Evolutionary conservation across 2,113 vertebrate species (phyloP).

Genomic region (Semicossyphus pulcher): DNA sequence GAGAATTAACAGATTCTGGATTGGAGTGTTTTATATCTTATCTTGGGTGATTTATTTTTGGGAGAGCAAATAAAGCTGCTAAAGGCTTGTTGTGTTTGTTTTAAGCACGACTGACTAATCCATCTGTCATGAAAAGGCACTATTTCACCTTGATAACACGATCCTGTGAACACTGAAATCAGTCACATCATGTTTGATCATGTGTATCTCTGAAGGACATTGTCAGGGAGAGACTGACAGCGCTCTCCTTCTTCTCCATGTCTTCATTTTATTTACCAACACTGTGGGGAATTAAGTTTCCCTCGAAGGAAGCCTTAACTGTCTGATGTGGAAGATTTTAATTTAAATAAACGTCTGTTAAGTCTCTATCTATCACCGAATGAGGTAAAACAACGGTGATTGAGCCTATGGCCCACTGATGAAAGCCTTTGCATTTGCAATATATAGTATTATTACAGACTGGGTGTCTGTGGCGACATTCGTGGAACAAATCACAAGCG

Average conservation of each 20-base stretch:
- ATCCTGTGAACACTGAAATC: constrained; percentile 39
- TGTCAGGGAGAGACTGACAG: background rate
- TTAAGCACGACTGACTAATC: constrained; percentile 27
- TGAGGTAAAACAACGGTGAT: too few species aligned
- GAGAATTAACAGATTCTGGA: constrained; percentile 28
- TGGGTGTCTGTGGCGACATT: too few species aligned
- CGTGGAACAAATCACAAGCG: too few species aligned
- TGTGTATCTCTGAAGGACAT: constrained; percentile 9
- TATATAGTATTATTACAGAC: too few species aligned
- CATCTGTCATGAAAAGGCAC: constrained; percentile 7
- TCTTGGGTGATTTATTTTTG: constrained; percentile 17
- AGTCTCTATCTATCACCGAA: too few species aligned
- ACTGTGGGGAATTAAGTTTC: too few species aligned
- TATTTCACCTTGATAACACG: constrained; percentile 36
- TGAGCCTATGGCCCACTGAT: too few species aligned
- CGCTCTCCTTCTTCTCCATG: background rate
- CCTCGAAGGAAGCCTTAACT: too few species aligned
- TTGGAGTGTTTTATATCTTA: background rate
- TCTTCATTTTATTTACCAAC: too few species aligned
- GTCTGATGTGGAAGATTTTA: too few species aligned
- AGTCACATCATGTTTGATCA: constrained; percentile 30
- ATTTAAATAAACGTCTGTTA: too few species aligned
- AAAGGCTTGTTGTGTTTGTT: constrained; percentile 22
- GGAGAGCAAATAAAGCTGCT: constrained; percentile 9
- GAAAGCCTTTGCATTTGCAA: too few species aligned